Percentiles rank a stretch among this genome's conserved stretches.
Conservation (phyloP, 2,797 vertebrate species). For the Oreochromis mossambicus region DNA sequence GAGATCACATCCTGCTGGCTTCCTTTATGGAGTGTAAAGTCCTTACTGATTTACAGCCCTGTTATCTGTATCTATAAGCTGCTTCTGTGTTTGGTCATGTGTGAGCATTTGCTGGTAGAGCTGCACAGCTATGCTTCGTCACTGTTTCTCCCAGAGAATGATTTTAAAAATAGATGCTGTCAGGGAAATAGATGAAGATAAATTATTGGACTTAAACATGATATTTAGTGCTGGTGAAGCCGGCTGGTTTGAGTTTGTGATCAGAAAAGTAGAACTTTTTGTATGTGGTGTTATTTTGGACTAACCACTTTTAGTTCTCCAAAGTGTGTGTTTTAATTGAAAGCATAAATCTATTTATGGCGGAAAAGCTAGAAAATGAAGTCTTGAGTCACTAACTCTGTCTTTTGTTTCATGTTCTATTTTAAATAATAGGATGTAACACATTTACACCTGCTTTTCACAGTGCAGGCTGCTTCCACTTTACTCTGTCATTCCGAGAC, state of each 20-base stretch:
- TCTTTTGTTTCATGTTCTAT: not conserved
- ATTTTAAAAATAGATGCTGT: not conserved
- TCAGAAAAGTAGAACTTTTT: not conserved
- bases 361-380: not conserved
- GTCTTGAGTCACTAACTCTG: not conserved
- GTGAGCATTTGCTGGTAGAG: not conserved
- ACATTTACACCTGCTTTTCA: not conserved
- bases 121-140: conserved; percentile 23
- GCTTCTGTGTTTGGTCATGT: not conserved
- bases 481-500: not conserved
- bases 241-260: not conserved
- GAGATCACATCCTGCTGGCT: conserved; percentile 51
- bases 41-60: conserved; percentile 51
- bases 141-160: conserved; percentile 1
- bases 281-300: not conserved
- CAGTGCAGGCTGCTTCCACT: not conserved
- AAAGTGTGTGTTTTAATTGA: not conserved
- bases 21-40: conserved; percentile 66
- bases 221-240: accelerated
- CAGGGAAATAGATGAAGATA: not conserved
- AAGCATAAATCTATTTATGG: not conserved
- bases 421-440: not conserved
- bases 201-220: not conserved
- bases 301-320: not conserved
- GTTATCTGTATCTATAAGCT: conserved; percentile 17